Evolutionary conservation across 2,888 invertebrate species (phyloP), one percentile per base, ranked within the genome.

Genomic region (Luperina nickerlii): DNA sequence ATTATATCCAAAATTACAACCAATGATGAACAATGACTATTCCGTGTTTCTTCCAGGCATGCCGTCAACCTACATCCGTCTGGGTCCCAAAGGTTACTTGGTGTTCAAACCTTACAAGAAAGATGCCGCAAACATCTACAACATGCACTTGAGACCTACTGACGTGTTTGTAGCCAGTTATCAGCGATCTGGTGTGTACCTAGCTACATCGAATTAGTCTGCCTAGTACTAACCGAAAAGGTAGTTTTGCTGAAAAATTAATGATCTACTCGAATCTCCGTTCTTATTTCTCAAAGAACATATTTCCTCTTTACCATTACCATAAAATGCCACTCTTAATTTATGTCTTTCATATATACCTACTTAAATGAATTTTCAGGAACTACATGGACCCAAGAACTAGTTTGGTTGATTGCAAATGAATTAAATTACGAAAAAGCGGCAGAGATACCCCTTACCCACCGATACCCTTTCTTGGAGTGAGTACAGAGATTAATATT

Each of bases 401-500:
- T 98, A 89, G 97, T 98, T 0, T 98, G 98, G 98, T 90, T 98
- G 79, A 87, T 98, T 51, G 97, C 97, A 5, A 98, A 98, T 90
- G 93, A 98, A 89, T 95, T 98, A 78, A 97, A 98, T 91, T 98
- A 97, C 88, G 94, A 97, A 65, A 96, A 93, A 78, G 98, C 98
- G 0, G 94, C 94, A 42, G 91, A 93, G 51, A 92, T 94, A 48
- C 95, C 97, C 0, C 92, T 98, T 0, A 91, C 94, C 0, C 94
- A 97, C 66, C 94, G 98, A 91, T 98, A 98, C 93, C 97, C 98
- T 9, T 98, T 98, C 92, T 94, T 98, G 27, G 98, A 98, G 98
- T 98, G 94, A 97, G 97, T 87, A 51, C 9, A 57, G 6, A n/a
- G 18, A 57, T 54, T 45, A 20, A 18, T 9, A 63, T 45, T 9